Evolutionary conservation across 2,797 vertebrate species (phyloP).

Genomic region (Podarcis siculus): DNA sequence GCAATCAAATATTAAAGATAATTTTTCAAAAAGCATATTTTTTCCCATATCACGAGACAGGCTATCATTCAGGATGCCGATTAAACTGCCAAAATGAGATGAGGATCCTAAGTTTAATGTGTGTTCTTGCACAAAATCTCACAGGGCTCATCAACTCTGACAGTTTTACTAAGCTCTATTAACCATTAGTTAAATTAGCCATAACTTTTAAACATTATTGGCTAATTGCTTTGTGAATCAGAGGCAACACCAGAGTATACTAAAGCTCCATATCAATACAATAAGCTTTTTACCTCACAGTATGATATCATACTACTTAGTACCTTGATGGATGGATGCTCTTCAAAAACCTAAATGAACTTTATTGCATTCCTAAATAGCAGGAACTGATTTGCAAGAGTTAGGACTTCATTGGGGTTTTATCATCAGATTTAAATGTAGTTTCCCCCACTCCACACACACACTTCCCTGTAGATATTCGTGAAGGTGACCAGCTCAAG

Average conservation of each 20-base stretch:
- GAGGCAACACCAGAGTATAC: slow-evolving; percentile 69
- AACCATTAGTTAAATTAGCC: slow-evolving; percentile 80
- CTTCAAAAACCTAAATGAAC: slow-evolving; percentile 20
- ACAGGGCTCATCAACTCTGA: slow-evolving; percentile 71
- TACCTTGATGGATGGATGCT: slow-evolving; percentile 36
- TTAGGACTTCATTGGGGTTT: slow-evolving; percentile 24
- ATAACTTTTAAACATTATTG: slow-evolving; percentile 78
- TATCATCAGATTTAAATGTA: not conserved
- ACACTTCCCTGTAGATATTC: not conserved
- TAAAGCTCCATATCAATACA: slow-evolving; percentile 64
- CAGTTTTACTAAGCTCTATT: slow-evolving; percentile 74
- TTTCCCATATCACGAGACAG: slow-evolving; percentile 18
- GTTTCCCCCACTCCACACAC: not conserved
- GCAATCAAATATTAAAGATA: slow-evolving; percentile 7
- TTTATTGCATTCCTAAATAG: slow-evolving; percentile 21
- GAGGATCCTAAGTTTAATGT: slow-evolving; percentile 64
- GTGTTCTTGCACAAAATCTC: slow-evolving; percentile 68
- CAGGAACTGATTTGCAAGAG: slow-evolving; percentile 2
- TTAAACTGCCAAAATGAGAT: slow-evolving; percentile 68
- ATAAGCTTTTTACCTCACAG: slow-evolving; percentile 50
- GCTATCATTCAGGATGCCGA: slow-evolving; percentile 45
- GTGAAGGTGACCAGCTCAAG: not conserved
- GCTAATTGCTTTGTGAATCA: slow-evolving; percentile 78
- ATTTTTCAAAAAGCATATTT: slow-evolving; percentile 29
- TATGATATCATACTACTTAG: slow-evolving; percentile 50